phyloP scores from a whole-genome alignment of 2,888 invertebrate genomes.

The Eretmocerus hayati region DNA sequence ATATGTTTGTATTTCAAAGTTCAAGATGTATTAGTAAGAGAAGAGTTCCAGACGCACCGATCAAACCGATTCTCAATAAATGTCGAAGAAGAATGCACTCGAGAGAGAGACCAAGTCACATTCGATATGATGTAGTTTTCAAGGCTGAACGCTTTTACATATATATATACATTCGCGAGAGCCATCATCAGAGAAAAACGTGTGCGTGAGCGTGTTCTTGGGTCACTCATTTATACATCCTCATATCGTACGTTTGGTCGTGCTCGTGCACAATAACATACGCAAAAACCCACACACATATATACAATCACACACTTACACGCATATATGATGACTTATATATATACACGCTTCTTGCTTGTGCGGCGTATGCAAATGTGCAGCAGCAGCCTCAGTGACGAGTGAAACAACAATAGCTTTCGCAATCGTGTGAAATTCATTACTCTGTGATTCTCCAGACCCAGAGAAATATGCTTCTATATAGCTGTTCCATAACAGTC shows the following conservation, averaged over 20 bases:
- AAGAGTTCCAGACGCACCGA: too few relatives aligned
- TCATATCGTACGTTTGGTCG: background rate
- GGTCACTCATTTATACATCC: background rate
- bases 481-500: background rate
- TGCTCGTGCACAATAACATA: too few relatives aligned
- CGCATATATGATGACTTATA: background rate
- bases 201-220: background rate
- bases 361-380: slow-evolving; percentile 1
- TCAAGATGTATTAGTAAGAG: too few relatives aligned
- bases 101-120: too few relatives aligned
- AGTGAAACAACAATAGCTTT: slow-evolving; percentile 21
- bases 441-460: slow-evolving; percentile 7
- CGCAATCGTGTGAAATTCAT: slow-evolving; percentile 23
- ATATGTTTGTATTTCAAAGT: too few relatives aligned
- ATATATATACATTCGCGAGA: background rate
- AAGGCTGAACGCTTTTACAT: slow-evolving; percentile 21
- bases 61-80: slow-evolving; percentile 4
- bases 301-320: background rate
- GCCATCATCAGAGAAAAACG: background rate
- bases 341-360: background rate
- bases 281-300: too few relatives aligned
- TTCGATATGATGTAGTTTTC: slow-evolving; percentile 23
- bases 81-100: slow-evolving; percentile 8
- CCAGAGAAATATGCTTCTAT: slow-evolving; percentile 1
- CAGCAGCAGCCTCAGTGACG: slow-evolving; percentile 3